Conservation (phyloP, 2,113 vertebrate species). For the Cinclus cinclus region DNA sequence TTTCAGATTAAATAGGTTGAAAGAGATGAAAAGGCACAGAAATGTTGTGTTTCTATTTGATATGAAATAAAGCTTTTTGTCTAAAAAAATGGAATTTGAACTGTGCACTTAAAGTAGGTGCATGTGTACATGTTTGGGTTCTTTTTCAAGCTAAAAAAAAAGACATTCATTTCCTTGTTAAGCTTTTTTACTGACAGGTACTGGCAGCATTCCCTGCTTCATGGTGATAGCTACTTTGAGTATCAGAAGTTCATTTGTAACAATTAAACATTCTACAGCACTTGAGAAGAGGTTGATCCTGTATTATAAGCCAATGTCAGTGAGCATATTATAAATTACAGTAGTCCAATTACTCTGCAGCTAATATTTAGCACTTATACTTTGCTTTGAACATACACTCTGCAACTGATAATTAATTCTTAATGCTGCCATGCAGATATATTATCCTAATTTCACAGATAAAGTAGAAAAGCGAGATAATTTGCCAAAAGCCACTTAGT, state of each 20-base stretch:
- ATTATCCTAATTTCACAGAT: conserved; percentile 18
- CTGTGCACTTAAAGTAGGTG: neutral
- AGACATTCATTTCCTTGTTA: neutral
- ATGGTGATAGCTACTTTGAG: neutral
- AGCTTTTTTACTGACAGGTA: neutral
- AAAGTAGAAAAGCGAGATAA: neutral
- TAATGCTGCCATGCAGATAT: neutral
- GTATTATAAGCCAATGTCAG: conserved; percentile 6
- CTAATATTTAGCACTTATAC: conserved; percentile 21
- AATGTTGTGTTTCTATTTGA: neutral
- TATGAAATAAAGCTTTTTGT: neutral
- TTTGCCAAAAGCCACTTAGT: neutral
- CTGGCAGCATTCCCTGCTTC: conserved; percentile 37
- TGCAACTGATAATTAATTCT: conserved; percentile 27
- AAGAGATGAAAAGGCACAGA: neutral
- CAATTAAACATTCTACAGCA: conserved; percentile 34
- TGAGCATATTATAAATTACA: conserved; percentile 20
- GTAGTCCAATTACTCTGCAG: conserved; percentile 14
- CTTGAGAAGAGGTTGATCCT: conserved; percentile 21
- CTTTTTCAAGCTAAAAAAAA: neutral
- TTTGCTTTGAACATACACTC: conserved; percentile 9
- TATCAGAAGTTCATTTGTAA: conserved; percentile 39
- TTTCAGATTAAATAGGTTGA: neutral
- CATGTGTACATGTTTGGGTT: neutral
- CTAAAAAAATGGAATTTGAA: neutral